Evolutionary conservation across 2,113 vertebrate genomes (phyloP), one percentile per base, ranked within the genome.

Genomic region (Prietella phreatophila): DNA sequence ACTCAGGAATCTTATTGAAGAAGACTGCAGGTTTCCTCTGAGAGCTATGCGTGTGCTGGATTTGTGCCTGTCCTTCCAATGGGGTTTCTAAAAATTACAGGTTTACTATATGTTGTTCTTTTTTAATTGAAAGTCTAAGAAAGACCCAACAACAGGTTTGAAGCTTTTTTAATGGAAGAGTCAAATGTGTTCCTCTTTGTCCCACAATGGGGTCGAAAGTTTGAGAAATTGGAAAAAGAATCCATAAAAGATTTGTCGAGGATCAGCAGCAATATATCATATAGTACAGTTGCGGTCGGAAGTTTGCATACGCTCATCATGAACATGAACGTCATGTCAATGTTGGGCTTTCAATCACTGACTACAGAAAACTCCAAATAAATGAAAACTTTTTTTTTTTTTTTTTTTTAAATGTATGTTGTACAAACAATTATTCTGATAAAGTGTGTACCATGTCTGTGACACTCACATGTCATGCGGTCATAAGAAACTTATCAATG

Each of bases 1-100:
- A 81, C 78, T 56, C 27, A 58, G 53, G 53, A 81, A 56, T 9
- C 25, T 81, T 81, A 56, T 56, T 33, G 78, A 81, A 56, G 78
- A 20, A 81, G 78, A 81, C n/a, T 58, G 53, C 50, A 33, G 53
- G n/a, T 80, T 80, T 33, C 53, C n/a, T 58, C 53, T 22, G 53
- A 56, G 78, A 56, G 53, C 8, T 50, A 4, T 50, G 25, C 14
- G 27, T 76, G 22, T 47, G 71, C 39, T 76, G 39, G 9, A 11
- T 13, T 13, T 50, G 73, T 76, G 42, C 25, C 73, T 42, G 69
- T 39, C 19, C 33, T 73, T 4, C 4, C 65, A n/a, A n/a, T 1
- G 14, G 15, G 33, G 30, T 71, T 42, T 50, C 11, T 10, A 15
- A 50, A 50, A 78, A 47, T 14, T 13, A 53, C 42, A 79, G 47